Conservation (phyloP, 2,113 vertebrate species). For the Cyprinus carpio region DNA sequence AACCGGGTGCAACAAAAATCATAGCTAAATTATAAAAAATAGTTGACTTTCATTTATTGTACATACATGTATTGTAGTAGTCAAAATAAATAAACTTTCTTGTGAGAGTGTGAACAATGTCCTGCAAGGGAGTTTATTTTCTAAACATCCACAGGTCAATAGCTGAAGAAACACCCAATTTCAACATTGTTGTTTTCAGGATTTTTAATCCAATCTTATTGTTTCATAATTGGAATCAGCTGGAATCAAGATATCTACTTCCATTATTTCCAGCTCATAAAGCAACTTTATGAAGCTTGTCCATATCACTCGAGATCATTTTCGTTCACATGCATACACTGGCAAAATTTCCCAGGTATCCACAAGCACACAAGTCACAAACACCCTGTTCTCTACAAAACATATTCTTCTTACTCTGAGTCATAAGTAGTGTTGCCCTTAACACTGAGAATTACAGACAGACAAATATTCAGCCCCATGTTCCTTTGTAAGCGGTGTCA, state of each 20-base stretch:
- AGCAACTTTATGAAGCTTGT: conserved; percentile 52
- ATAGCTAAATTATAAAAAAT: no score
- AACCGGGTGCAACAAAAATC: no score
- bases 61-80: background rate
- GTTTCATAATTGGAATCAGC: conserved; percentile 53
- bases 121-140: background rate
- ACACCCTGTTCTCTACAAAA: background rate
- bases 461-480: background rate
- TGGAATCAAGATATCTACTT: conserved; percentile 47
- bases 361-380: background rate
- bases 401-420: background rate
- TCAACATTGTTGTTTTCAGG: conserved; percentile 2
- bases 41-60: no score
- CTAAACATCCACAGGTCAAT: background rate
- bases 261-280: conserved; percentile 55
- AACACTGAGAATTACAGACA: background rate
- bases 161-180: background rate
- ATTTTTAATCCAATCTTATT: conserved; percentile 47
- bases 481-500: conserved; percentile 12
- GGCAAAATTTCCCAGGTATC: background rate
- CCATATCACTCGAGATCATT: conserved; percentile 38
- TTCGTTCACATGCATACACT: conserved; percentile 12
- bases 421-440: background rate
- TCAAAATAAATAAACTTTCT: background rate
- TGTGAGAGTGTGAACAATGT: background rate